These are phyloP conservation scores for Dysmachus trigonus DNA, from an alignment of 2,888 invertebrate genomes.

Conservation along the genomic window DNA sequence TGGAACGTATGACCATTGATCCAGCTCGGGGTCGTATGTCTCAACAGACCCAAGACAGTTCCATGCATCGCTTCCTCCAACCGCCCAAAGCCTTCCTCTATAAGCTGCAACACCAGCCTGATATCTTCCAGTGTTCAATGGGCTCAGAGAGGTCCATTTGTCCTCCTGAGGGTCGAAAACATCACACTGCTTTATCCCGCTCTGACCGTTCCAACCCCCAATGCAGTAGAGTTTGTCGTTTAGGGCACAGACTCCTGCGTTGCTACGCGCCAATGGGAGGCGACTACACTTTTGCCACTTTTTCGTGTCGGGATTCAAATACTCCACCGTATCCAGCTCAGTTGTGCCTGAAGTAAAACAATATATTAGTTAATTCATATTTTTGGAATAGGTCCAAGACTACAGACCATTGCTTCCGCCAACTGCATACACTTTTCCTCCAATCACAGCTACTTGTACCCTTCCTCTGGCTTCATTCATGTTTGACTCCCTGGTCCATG, in stretches of 20 bases:
- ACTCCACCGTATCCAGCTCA: conserved; percentile 78
- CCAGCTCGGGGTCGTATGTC: conserved; percentile 71
- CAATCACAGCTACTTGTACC: conserved; percentile 77
- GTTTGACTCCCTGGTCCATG: conserved; percentile 73
- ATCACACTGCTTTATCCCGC: conserved; percentile 78
- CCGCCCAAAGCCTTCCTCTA: conserved; percentile 76
- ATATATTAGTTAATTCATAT: background rate
- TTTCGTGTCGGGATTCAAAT: conserved; percentile 60
- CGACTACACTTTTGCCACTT: conserved; percentile 68
- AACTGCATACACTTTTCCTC: conserved; percentile 76
- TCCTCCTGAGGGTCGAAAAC: conserved; percentile 72
- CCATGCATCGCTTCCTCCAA: conserved; percentile 91
- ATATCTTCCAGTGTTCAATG: conserved; percentile 77
- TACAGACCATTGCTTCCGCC: conserved; percentile 81
- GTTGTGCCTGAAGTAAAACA: conserved; percentile 63
- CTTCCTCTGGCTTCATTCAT: conserved; percentile 82
- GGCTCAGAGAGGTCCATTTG: conserved; percentile 74
- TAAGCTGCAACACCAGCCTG: conserved; percentile 80
- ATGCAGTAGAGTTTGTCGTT: conserved; percentile 76
- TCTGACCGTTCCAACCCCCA: conserved; percentile 81
- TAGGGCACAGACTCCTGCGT: conserved; percentile 75
- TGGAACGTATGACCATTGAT: conserved; percentile 70
- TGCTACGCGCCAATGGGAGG: conserved; percentile 73
- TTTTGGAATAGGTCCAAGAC: background rate
- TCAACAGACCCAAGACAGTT: conserved; percentile 79